These are phyloP conservation scores for Melanotaenia pygmaea DNA, from an alignment of 2,797 vertebrate species.

Conservation along the genomic window DNA sequence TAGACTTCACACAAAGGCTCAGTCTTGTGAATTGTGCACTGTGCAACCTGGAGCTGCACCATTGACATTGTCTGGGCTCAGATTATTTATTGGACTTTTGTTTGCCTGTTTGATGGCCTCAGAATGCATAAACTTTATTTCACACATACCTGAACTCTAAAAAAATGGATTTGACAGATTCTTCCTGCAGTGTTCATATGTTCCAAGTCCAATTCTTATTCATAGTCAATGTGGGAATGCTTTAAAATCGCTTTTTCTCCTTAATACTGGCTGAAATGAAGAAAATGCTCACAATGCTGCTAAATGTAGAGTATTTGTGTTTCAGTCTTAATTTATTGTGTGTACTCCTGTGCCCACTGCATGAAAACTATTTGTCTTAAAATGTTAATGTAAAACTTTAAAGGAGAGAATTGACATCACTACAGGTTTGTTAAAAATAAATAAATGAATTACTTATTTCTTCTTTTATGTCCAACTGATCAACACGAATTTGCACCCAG, in stretches of 20 bases:
- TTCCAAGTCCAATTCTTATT: constrained; percentile 24
- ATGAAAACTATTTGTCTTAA: not conserved
- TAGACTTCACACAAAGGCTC: constrained; percentile 22
- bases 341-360: not conserved
- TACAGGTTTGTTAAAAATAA: not conserved
- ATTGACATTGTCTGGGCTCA: constrained; percentile 6
- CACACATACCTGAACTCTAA: constrained; percentile 19
- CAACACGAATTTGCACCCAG: not conserved
- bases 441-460: not conserved
- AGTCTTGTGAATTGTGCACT: constrained; percentile 42
- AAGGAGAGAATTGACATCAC: not conserved
- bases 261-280: constrained; percentile 22
- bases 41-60: constrained; percentile 30
- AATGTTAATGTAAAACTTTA: not conserved
- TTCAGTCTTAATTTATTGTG: not conserved
- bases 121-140: constrained; percentile 20
- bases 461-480: not conserved
- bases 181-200: not conserved
- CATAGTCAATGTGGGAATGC: not conserved
- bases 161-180: constrained; percentile 25
- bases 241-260: constrained; percentile 17
- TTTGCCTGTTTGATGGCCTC: constrained; percentile 25
- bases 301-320: too few species aligned
- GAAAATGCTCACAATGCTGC: not conserved
- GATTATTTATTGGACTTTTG: constrained; percentile 36